These are phyloP conservation scores for Anthopleura sola DNA, from an alignment of 64 coral and sea anemone genomes.

Conservation along the genomic window DNA sequence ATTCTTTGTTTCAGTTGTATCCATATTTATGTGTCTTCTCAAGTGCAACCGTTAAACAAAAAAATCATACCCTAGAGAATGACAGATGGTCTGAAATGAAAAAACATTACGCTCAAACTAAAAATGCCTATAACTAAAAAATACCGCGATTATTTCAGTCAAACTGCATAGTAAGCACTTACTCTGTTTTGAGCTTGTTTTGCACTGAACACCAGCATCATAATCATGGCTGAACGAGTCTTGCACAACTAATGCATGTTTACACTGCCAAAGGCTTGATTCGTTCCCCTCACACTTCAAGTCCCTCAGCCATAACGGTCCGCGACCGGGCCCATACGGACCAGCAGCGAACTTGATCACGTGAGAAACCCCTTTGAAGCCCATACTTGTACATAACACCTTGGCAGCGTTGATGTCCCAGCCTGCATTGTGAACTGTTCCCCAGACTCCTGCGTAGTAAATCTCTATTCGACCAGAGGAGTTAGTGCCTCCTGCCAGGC, in stretches of 20 bases:
- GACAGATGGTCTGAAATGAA: too few relatives aligned
- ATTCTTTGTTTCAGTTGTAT: too few relatives aligned
- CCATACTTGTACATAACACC: conserved; percentile 33
- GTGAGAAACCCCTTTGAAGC: conserved; percentile 17
- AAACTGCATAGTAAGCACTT: background rate
- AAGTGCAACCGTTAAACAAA: too few relatives aligned
- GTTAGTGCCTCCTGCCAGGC: conserved; percentile 34
- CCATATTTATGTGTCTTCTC: too few relatives aligned
- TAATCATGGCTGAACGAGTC: conserved; percentile 23
- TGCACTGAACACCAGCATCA: conserved; percentile 45
- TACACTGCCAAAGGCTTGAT: conserved; percentile 19
- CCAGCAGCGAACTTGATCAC: conserved; percentile 15
- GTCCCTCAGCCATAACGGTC: conserved; percentile 48
- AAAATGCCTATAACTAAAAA: too few relatives aligned
- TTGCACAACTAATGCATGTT: background rate
- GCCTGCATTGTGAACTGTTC: conserved; percentile 48
- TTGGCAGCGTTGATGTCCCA: conserved; percentile 26
- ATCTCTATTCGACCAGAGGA: conserved; percentile 33
- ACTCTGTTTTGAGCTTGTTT: background rate
- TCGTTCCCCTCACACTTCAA: conserved; percentile 41
- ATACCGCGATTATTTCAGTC: too few relatives aligned
- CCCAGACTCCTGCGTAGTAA: conserved; percentile 48
- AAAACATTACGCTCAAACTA: too few relatives aligned
- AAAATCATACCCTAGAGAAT: too few relatives aligned
- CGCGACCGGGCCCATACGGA: conserved; percentile 32